Base-by-base conservation (phyloP, 2,888 invertebrate genomes). In the Drosophila neutralis region DNA sequence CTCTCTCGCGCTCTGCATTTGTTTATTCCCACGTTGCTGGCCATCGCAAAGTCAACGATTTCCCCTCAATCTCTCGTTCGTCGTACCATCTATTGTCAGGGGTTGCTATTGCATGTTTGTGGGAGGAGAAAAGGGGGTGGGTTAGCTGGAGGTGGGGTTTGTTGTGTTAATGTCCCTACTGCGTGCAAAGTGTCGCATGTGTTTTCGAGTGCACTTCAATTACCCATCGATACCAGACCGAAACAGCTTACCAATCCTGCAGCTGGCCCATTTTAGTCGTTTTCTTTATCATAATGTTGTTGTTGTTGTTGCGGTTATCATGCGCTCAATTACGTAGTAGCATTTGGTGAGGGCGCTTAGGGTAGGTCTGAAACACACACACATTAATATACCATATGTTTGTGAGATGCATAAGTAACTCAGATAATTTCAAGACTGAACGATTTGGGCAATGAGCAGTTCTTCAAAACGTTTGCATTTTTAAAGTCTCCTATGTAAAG, bases 201-300 rank as follows among this genome's bases (percentile, higher is more conserved):
- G 87, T 85, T 91, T 87, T 90, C 91, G 85, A 90, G 90, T 91
- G 83, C 87, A 81, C 88, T 91, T 85, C 71, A 91, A 89, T 89
- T 91, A 82, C 77, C 70, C 57, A 73, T 54, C 58, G 54, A 49
- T 31, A n/a, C 70, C 62, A 48, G 54, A 63, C 36, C 27, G n/a
- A 38, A 40, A 38, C 36, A 29, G 35, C 21, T 48, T 52, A 69
- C 59, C 64, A 66, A 69, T 40, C 40, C n/a, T 59, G 69, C 77
- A 76, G 77, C 77, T 71, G 80, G 52, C 70, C 42, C 76, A 71
- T 76, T 77, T 66, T 51, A 31, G 27, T 45, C 40, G 48, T 42
- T 51, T 52, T 40, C 40, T 53, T 61, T 67, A 67, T 59, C 74
- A 73, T 58, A 56, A 36, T 73, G 40, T 59, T 54, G 5, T 33